phyloP scores from a whole-genome alignment of 2,113 vertebrate species.

The Archocentrus centrarchus region DNA sequence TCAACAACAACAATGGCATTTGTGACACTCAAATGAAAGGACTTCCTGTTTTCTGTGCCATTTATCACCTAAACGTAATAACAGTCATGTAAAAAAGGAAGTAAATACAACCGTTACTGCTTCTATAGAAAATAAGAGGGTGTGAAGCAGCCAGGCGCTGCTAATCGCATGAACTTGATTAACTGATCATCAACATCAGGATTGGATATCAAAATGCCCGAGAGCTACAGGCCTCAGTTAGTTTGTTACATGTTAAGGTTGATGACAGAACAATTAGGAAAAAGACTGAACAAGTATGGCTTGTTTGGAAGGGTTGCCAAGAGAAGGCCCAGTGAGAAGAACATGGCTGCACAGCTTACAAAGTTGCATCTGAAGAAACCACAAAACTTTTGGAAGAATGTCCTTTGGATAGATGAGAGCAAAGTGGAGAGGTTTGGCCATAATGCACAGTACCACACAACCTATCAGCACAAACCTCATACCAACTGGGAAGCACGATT shows the following conservation, averaged over 20 bases:
- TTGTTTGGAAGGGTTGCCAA: not conserved
- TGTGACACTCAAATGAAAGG: not conserved
- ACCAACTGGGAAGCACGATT: too few species aligned
- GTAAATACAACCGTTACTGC: too few species aligned
- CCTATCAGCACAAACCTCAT: too few species aligned
- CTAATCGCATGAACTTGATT: too few species aligned
- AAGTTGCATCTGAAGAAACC: not conserved
- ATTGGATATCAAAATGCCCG: not conserved
- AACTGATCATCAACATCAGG: not conserved
- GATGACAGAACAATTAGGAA: not conserved
- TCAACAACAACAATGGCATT: not conserved
- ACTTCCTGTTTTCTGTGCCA: not conserved
- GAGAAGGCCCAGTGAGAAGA: accelerated
- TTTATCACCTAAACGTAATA: not conserved
- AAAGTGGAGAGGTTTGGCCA: too few species aligned
- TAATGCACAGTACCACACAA: too few species aligned
- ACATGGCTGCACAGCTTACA: not conserved
- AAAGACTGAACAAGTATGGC: not conserved
- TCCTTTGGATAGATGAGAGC: too few species aligned
- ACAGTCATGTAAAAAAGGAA: too few species aligned
- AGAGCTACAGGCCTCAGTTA: not conserved
- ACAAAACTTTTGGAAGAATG: too few species aligned
- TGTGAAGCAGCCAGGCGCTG: too few species aligned
- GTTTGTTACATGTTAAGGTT: not conserved
- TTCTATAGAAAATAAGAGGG: too few species aligned